Base-by-base conservation (phyloP, 2,888 invertebrate genomes). In the Lepidonotus clava region DNA sequence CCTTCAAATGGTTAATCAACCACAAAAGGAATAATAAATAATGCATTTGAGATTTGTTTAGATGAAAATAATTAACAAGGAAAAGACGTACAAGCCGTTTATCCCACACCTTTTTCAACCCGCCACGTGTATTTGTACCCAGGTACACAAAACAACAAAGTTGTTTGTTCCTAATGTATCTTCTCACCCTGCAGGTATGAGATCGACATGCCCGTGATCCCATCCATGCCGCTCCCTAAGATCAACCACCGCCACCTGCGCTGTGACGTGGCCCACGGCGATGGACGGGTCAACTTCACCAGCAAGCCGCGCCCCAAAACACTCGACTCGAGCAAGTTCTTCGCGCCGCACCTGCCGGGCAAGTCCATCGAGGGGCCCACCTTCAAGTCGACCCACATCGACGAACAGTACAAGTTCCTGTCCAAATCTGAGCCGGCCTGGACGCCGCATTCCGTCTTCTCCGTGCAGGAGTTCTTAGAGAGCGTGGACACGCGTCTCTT, bases 331-430 rank as follows among this genome's bases (percentile, higher is more conserved):
- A 61, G 66, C 41, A 41, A 66, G n/a, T 87, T 76, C 61, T 87
- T 85, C 38, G 84, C 87, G 24, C 84, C 71, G 2, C 76, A 84
- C 56, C 77, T 87, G 28, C 87, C 87, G 11, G 85, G 77, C 18
- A 84, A 84, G 40, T 53, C 84, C 8, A 18, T 80, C 14, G 76
- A 83, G 32, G 86, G 86, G 28, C 80, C 87, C 28, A 77, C 80
- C 34, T 84, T 53, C 67, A 87, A 86, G 34, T 80, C 88, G 18
- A 85, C 61, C 8, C 51, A 87, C 38, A n/a, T 87, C 24, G 83
- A 86, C 53, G 87, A 87, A 41, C 87, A 88, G 61, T 88, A 88
- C 76, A 84, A 77, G 56, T 87, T 86, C 41, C 41, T 88, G 40
- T 41, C 87, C n/a, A 53, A 53, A 36, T 38, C 34, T 4, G 77